Evolutionary conservation across 2,797 vertebrate genomes (phyloP).

Genomic region (Cryptoblepharus egeriae): DNA sequence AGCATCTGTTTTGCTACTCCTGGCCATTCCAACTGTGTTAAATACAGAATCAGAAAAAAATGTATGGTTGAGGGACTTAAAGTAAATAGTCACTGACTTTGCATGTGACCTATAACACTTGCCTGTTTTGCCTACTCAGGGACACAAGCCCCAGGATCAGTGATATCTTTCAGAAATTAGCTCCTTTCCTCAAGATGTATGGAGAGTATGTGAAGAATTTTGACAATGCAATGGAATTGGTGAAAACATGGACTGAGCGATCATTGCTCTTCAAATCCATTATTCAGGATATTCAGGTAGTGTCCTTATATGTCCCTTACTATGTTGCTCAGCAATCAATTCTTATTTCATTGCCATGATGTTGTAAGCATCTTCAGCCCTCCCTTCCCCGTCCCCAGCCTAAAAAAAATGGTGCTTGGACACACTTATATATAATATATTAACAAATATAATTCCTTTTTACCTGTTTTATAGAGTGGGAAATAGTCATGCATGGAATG

Average conservation of each 20-base stretch:
- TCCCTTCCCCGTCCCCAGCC: neutral
- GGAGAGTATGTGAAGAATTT: conserved; percentile 97
- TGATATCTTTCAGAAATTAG: conserved; percentile 95
- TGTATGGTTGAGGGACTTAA: neutral
- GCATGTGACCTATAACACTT: neutral
- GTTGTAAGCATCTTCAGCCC: neutral
- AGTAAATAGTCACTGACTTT: neutral
- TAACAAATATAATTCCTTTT: no score
- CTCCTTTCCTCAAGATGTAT: conserved; percentile 99
- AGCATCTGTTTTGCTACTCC: no score
- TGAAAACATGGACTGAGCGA: conserved; percentile 92
- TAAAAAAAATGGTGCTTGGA: neutral
- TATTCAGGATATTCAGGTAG: conserved; percentile 94
- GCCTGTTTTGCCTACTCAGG: conserved; percentile 76
- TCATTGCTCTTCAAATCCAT: conserved; percentile 91
- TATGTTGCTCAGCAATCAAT: neutral
- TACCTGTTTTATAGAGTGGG: neutral
- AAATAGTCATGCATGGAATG: neutral
- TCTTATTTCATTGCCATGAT: neutral
- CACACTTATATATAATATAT: no score
- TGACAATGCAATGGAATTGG: conserved; percentile 93
- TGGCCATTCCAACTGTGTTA: no score
- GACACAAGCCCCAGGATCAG: conserved; percentile 88
- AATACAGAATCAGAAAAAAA: no score
- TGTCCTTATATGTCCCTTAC: neutral